Evolutionary conservation across 2,113 vertebrate genomes (phyloP), one percentile per base, ranked within the genome.

Genomic region (Hyaena hyaena): DNA sequence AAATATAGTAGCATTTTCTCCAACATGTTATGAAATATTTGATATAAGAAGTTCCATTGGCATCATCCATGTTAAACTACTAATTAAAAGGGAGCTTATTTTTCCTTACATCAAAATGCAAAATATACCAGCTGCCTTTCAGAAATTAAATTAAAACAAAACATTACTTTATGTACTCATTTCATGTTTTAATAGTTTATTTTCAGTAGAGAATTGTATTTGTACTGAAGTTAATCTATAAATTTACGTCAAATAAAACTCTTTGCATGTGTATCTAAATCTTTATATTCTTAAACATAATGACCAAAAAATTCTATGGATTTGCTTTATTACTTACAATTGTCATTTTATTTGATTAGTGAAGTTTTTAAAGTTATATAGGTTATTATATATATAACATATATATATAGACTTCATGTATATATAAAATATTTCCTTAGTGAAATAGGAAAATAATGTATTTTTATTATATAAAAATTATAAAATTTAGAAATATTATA

Each of bases 231-330:
- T 76, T 73, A 86, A 61, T 33, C 8, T 71, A 31, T 15, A 90
- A 39, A 2, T 61, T 88, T 74, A 53, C n/a, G 17, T 24, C 33
- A 88, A 79, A 71, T 97, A 82, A 55, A 84, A 66, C 2, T 55
- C 74, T 84, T 79, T 16, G 33, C 43, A 3, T 28, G 21, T 81
- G 10, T 87, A 69, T 58, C 23, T 88, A 5, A 28, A 26, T 81
- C 24, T 83, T 86, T 45, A 76, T 45, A 65, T 66, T 63, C n/a
- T 97, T 95, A 93, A 90, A 71, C 68, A 58, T 68, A 80, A 69
- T 68, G 45, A 81, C 9, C 19, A 74, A 33, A 33, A 85, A 50
- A 58, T 66, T 85, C 3, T 14, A 35, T 66, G 10, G 8, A 45
- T 35, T 87, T 83, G 33, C 23, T 83, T 81, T 65, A 48, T 58